phyloP scores from a whole-genome alignment of 2,797 vertebrate genomes.

The Crenichthys baileyi region DNA sequence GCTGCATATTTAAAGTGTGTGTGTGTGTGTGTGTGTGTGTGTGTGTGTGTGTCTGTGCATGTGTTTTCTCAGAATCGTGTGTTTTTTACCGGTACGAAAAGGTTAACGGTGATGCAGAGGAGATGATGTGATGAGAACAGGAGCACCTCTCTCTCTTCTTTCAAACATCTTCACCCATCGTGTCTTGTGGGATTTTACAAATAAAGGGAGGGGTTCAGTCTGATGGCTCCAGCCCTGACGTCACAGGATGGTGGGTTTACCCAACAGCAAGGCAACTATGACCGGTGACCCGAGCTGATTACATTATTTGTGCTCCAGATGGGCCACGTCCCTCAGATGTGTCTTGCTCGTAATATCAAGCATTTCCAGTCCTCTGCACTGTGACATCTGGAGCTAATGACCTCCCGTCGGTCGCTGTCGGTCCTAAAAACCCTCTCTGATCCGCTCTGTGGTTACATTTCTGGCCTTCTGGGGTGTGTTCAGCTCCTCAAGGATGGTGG shows the following conservation, averaged over 20 bases:
- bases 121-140: constrained; percentile 49
- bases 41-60: not conserved
- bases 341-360: constrained; percentile 56
- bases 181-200: constrained; percentile 39
- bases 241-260: constrained; percentile 65
- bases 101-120: constrained; percentile 24
- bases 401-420: constrained; percentile 42
- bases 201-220: constrained; percentile 1
- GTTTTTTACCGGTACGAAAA: constrained; percentile 28
- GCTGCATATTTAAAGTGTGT: constrained; percentile 73
- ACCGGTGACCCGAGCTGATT: constrained; percentile 74
- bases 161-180: constrained; percentile 22
- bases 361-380: constrained; percentile 32
- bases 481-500: constrained; percentile 36
- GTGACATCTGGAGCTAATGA: constrained; percentile 71
- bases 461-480: constrained; percentile 17
- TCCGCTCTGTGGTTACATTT: constrained; percentile 35
- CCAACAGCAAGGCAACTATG: constrained; percentile 49
- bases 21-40: constrained; percentile 6
- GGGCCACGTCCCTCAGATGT: constrained; percentile 65
- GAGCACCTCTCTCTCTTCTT: constrained; percentile 39
- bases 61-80: constrained; percentile 16
- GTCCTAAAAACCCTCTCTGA: constrained; percentile 11
- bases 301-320: constrained; percentile 77
- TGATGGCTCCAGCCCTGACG: constrained; percentile 41